phyloP scores from a whole-genome alignment of 2,888 invertebrate species.

The Tuberolachnus salignus region DNA sequence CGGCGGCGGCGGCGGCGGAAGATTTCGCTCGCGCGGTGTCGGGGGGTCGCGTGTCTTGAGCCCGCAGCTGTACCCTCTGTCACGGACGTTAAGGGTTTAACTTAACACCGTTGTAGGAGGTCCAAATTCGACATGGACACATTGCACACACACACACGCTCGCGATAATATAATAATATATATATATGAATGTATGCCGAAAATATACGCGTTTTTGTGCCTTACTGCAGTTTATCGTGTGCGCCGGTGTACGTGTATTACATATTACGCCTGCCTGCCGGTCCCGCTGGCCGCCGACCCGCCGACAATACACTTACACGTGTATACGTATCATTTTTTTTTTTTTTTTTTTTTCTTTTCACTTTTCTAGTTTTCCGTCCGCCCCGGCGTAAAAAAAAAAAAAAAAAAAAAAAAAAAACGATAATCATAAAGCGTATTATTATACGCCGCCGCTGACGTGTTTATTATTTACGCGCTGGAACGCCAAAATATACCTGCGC shows the following conservation, averaged over 20 bases:
- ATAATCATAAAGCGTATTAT: constrained; percentile 7
- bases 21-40: constrained; percentile 37
- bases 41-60: constrained; percentile 55
- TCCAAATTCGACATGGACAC: constrained; percentile 55
- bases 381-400: neutral
- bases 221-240: neutral
- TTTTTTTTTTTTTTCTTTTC: neutral
- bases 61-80: constrained; percentile 52
- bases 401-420: no score
- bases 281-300: no score
- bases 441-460: constrained; percentile 24
- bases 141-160: constrained; percentile 32
- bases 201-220: constrained; percentile 25
- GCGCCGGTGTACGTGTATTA: no score
- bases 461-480: constrained; percentile 48
- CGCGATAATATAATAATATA: constrained; percentile 15
- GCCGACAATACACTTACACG: neutral
- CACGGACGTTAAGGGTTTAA: constrained; percentile 56
- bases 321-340: neutral
- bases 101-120: constrained; percentile 53
- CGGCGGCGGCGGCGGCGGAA: constrained; percentile 8
- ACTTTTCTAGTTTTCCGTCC: neutral
- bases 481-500: constrained; percentile 2
- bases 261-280: neutral
- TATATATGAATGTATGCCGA: neutral